Evolutionary conservation across 2,797 vertebrate genomes (phyloP).

Genomic region (Neoniphon sammara): DNA sequence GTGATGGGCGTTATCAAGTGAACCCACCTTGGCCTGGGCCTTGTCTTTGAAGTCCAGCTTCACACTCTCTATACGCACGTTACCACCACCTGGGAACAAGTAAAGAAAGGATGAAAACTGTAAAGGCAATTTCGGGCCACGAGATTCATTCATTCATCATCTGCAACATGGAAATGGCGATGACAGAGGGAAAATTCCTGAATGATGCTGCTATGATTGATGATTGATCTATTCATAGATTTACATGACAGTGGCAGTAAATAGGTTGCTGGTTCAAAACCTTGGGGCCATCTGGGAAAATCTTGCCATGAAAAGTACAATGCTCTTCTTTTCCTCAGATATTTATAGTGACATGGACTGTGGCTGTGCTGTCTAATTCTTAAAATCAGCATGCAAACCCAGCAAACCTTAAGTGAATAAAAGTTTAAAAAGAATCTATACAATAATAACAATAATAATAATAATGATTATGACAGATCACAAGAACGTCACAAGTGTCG

Average conservation of each 20-base stretch:
- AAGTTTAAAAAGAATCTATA: background rate
- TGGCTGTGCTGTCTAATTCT: background rate
- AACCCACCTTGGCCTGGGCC: slow-evolving; percentile 97
- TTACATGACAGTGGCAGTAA: too few relatives aligned
- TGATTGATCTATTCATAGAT: background rate
- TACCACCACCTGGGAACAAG: slow-evolving; percentile 88
- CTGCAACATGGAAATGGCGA: background rate
- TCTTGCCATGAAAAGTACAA: too few relatives aligned
- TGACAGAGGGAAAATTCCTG: background rate
- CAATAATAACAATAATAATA: too few relatives aligned
- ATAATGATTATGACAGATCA: background rate
- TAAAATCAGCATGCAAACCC: background rate
- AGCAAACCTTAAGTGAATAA: background rate
- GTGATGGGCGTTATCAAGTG: slow-evolving; percentile 94
- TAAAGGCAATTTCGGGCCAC: background rate
- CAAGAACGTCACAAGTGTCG: background rate
- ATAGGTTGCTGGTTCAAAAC: too few relatives aligned
- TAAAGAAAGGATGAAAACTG: slow-evolving; percentile 1
- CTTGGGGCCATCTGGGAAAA: too few relatives aligned
- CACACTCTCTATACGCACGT: slow-evolving; percentile 96
- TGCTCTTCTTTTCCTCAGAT: too few relatives aligned
- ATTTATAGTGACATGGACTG: too few relatives aligned
- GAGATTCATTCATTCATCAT: background rate
- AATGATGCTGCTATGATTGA: background rate
- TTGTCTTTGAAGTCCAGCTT: slow-evolving; percentile 99